These are phyloP conservation scores for Crypturellus undulatus DNA, from an alignment of 2,113 vertebrate genomes.

Conservation along the genomic window DNA sequence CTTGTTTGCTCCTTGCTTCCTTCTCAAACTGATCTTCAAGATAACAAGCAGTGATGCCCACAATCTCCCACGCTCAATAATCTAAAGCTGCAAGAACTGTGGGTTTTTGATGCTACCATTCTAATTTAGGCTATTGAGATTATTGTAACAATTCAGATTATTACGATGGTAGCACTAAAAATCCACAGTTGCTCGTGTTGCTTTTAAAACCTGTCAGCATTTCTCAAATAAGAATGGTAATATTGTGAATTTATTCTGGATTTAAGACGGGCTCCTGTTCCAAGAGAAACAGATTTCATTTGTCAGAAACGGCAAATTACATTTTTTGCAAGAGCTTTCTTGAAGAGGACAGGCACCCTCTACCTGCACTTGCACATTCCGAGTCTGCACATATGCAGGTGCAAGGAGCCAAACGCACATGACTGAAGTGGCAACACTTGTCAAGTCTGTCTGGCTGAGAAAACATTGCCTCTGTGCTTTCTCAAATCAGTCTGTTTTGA, in stretches of 20 bases:
- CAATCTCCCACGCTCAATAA: not conserved
- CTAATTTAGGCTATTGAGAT: not conserved
- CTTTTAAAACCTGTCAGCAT: not conserved
- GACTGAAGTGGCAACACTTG: not conserved
- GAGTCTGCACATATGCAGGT: not conserved
- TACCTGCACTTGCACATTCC: rapidly evolving
- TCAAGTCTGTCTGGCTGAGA: rapidly evolving
- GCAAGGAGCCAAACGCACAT: not conserved
- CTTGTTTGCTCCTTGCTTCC: not conserved
- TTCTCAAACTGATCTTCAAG: not conserved
- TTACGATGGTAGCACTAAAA: not conserved
- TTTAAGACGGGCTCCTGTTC: not conserved
- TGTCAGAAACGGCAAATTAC: not conserved
- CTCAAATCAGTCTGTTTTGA: not conserved
- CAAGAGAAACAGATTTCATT: not conserved
- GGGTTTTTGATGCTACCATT: no score
- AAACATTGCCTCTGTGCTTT: not conserved
- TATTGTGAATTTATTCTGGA: not conserved
- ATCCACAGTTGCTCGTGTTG: not conserved
- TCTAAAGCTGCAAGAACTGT: not conserved
- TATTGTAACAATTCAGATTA: no score
- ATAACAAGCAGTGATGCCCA: not conserved
- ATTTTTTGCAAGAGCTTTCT: not conserved
- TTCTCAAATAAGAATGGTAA: not conserved
- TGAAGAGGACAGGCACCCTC: not conserved